phyloP scores from a whole-genome alignment of 2,888 invertebrate genomes.

The Leuctra nigra region DNA sequence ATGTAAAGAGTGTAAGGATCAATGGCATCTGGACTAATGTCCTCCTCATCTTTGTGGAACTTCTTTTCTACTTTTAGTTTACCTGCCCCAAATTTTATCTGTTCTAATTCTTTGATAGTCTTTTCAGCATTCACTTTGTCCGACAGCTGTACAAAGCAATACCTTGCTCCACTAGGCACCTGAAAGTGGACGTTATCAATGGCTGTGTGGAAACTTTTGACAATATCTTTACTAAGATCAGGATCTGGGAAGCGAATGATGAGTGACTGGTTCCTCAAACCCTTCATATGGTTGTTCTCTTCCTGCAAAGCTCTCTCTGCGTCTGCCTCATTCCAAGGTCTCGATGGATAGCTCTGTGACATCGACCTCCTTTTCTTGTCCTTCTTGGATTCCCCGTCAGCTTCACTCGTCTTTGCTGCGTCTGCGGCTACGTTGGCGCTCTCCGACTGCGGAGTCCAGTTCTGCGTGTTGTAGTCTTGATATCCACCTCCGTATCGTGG shows the following conservation, averaged over 20 bases:
- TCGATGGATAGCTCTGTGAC: constrained; percentile 47
- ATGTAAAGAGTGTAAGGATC: constrained; percentile 58
- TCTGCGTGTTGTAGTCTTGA: too few relatives aligned
- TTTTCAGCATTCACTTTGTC: constrained; percentile 49
- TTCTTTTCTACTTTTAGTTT: constrained; percentile 53
- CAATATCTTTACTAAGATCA: constrained; percentile 54
- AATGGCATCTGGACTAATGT: constrained; percentile 51
- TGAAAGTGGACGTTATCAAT: constrained; percentile 62
- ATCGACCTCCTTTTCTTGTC: constrained; percentile 47
- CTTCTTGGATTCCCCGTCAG: constrained; percentile 32
- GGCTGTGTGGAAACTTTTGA: constrained; percentile 50
- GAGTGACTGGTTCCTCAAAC: constrained; percentile 44
- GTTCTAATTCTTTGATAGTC: constrained; percentile 51
- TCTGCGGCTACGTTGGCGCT: too few relatives aligned
- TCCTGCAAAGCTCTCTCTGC: constrained; percentile 51
- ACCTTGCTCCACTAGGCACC: constrained; percentile 35
- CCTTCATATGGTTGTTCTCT: constrained; percentile 51
- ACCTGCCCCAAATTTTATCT: constrained; percentile 52
- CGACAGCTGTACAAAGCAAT: constrained; percentile 56
- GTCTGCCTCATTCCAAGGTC: constrained; percentile 52
- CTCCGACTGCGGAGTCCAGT: too few relatives aligned
- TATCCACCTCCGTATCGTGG: too few relatives aligned
- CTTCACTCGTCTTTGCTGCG: too few relatives aligned
- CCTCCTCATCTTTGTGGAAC: constrained; percentile 48
- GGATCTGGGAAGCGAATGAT: constrained; percentile 62